Conservation (phyloP, 2,113 vertebrate species). For the Rhinogobius similis region DNA sequence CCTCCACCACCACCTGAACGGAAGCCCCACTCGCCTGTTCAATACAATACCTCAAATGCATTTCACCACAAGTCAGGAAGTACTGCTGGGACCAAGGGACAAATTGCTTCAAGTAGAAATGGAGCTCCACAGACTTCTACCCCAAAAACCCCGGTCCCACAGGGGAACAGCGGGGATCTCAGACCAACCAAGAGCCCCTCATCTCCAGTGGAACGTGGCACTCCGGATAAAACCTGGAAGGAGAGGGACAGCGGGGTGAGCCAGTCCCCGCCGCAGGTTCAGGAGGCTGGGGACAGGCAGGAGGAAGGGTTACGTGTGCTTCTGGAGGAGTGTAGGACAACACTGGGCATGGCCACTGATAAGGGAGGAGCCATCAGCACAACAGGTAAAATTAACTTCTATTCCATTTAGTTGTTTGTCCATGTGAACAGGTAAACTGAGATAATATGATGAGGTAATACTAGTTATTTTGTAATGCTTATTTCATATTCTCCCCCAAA, state of each 20-base stretch:
- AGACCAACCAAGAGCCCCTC: constrained; percentile 47
- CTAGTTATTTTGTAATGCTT: background rate
- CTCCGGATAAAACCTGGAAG: constrained; percentile 30
- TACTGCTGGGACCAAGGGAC: constrained; percentile 17
- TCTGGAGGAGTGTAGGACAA: constrained; percentile 63
- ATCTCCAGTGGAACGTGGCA: constrained; percentile 23
- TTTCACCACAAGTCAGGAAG: constrained; percentile 34
- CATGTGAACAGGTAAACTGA: too few species aligned
- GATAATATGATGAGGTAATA: background rate
- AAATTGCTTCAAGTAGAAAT: constrained; percentile 37
- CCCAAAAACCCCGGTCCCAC: constrained; percentile 26
- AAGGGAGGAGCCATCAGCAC: constrained; percentile 41
- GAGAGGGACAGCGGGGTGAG: constrained; percentile 65
- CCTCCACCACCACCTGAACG: constrained; percentile 28
- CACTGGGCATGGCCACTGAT: constrained; percentile 48
- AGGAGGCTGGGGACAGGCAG: constrained; percentile 15
- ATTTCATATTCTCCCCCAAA: background rate
- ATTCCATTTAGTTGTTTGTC: background rate
- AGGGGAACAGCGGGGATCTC: constrained; percentile 22
- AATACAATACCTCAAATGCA: constrained; percentile 19
- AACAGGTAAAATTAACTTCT: constrained; percentile 51
- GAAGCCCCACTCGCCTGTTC: constrained; percentile 38
- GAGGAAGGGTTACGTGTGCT: constrained; percentile 60
- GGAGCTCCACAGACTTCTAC: constrained; percentile 45
- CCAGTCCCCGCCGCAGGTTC: constrained; percentile 32